Evolutionary conservation across 1,140 invertebrate genomes (phyloP).

Genomic region (Trinorchestia longiramus): DNA sequence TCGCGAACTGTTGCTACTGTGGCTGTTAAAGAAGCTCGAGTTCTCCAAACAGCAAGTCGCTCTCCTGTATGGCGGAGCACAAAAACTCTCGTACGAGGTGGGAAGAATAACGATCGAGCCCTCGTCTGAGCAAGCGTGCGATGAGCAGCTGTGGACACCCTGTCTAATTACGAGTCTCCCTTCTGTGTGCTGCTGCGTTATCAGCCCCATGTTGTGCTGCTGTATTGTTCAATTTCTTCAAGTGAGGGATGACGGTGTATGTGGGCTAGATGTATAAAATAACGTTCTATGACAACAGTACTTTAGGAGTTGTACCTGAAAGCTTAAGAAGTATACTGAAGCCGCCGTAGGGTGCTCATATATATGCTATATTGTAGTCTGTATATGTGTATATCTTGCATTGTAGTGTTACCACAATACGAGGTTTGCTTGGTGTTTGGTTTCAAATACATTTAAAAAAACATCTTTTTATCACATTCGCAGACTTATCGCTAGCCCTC

Average conservation of each 20-base stretch:
- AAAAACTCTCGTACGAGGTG: background rate
- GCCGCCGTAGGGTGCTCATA: background rate
- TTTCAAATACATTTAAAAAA: too few species aligned
- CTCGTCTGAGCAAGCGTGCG: background rate
- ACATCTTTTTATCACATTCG: background rate
- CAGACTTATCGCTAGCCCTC: background rate
- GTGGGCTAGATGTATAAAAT: background rate
- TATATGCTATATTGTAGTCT: background rate
- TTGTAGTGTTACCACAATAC: background rate
- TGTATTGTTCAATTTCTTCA: background rate
- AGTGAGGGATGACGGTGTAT: background rate
- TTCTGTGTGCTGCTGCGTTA: background rate
- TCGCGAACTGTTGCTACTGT: background rate
- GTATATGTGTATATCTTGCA: background rate
- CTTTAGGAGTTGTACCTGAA: background rate
- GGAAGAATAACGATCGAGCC: background rate
- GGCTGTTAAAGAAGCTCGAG: constrained; percentile 19
- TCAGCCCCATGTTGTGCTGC: background rate
- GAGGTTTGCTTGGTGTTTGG: too few species aligned
- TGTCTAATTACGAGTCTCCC: background rate
- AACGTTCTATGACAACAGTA: background rate
- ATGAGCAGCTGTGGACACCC: background rate
- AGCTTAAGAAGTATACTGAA: background rate
- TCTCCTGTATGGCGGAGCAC: background rate
- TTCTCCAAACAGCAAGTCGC: background rate